These are phyloP conservation scores for Ophion ellenae DNA, from an alignment of 2,888 invertebrate species.

Conservation along the genomic window DNA sequence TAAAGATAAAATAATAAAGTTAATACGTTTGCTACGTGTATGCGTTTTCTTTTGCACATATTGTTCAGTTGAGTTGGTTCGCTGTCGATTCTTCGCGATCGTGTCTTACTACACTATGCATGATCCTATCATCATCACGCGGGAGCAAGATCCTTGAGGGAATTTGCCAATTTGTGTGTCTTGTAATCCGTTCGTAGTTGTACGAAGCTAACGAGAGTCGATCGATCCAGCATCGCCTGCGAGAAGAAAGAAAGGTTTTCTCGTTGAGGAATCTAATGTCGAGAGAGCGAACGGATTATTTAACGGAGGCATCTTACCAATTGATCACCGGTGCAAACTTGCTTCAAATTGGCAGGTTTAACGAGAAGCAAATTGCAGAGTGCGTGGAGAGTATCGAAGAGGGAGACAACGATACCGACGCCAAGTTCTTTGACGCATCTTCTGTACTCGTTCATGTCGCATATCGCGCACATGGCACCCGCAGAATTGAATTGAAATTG, in stretches of 20 bases:
- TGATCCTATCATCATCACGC: constrained; percentile 62
- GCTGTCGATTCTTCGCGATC: neutral
- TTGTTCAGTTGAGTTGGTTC: neutral
- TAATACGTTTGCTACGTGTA: constrained; percentile 74
- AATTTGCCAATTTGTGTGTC: constrained; percentile 90
- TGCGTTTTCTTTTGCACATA: constrained; percentile 61
- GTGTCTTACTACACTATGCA: neutral
- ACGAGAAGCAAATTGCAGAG: constrained; percentile 97
- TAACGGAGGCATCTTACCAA: constrained; percentile 87
- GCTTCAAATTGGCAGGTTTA: constrained; percentile 97
- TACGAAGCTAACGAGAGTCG: constrained; percentile 95
- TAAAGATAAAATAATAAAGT: constrained; percentile 71
- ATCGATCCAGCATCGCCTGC: constrained; percentile 95
- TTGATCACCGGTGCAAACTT: constrained; percentile 97
- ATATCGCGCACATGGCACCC: constrained; percentile 98
- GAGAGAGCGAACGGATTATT: neutral
- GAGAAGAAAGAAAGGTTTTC: constrained; percentile 79
- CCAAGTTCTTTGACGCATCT: constrained; percentile 93
- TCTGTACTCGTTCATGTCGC: constrained; percentile 98
- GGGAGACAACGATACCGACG: constrained; percentile 91
- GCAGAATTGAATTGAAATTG: constrained; percentile 97
- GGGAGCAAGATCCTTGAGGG: constrained; percentile 83
- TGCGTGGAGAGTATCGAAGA: constrained; percentile 98
- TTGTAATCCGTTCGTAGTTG: constrained; percentile 97
- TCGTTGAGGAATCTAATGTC: neutral